Conservation (phyloP, 2,113 vertebrate species). For the Stictonetta naevosa region DNA sequence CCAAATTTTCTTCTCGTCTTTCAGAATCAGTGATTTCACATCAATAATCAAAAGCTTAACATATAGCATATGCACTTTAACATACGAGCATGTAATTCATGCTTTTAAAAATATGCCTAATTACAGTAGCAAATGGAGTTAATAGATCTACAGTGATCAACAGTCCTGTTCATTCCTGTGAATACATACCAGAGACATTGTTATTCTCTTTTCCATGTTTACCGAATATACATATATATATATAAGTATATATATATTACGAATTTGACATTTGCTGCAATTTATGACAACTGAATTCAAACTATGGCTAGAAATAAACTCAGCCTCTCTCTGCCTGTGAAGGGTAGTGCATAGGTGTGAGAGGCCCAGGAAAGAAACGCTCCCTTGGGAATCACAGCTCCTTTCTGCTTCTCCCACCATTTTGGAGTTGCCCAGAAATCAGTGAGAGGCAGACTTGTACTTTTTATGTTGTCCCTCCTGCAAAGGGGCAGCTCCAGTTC, state of each 20-base stretch:
- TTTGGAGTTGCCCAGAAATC: neutral
- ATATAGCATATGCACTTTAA: neutral
- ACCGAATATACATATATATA: neutral
- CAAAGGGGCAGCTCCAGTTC: neutral
- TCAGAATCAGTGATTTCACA: neutral
- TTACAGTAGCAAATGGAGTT: neutral
- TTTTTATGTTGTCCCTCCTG: neutral
- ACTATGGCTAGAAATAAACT: neutral
- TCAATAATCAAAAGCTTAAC: neutral
- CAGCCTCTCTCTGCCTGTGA: neutral
- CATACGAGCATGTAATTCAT: neutral
- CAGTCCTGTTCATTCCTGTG: neutral
- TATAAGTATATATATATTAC: neutral
- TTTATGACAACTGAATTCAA: neutral
- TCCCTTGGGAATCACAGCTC: neutral
- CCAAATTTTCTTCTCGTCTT: neutral
- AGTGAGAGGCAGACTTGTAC: neutral
- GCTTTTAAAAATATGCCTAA: neutral
- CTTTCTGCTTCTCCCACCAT: neutral
- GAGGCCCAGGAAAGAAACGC: neutral
- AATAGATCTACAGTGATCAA: neutral
- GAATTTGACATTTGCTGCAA: neutral
- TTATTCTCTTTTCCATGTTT: neutral
- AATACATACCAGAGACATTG: neutral
- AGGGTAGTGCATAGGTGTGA: neutral